These are phyloP conservation scores for Origma solitaria DNA, from an alignment of 2,113 vertebrate species.

Conservation along the genomic window DNA sequence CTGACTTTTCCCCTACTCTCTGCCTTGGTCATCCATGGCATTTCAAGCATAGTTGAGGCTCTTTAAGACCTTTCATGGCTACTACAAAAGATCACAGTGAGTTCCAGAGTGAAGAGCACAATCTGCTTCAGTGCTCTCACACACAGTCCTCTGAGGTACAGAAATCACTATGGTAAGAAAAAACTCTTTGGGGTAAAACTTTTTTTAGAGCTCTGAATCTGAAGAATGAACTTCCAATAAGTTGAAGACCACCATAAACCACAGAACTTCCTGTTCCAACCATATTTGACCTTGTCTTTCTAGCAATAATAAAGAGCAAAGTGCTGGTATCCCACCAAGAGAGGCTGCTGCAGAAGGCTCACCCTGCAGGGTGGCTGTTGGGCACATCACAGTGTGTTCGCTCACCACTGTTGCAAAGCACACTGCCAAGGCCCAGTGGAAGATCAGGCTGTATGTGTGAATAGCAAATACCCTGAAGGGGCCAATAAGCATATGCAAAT, in stretches of 20 bases:
- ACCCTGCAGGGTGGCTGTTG: not conserved
- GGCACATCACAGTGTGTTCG: not conserved
- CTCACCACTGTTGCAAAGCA: rapidly evolving
- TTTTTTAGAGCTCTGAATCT: not conserved
- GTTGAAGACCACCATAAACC: not conserved
- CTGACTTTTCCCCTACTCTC: not conserved
- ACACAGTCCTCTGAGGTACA: not conserved
- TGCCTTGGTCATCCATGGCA: not conserved
- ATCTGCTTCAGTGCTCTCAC: not conserved
- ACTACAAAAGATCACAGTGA: not conserved
- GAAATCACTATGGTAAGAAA: not conserved
- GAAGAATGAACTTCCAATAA: not conserved
- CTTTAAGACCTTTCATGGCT: not conserved
- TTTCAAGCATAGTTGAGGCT: not conserved
- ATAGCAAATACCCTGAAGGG: not conserved
- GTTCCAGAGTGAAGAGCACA: not conserved
- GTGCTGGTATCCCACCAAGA: not conserved
- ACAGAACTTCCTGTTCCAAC: not conserved
- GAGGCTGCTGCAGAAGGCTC: not conserved
- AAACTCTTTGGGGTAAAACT: not conserved
- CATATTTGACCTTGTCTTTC: not conserved
- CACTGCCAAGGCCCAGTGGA: not conserved
- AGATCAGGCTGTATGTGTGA: not conserved
- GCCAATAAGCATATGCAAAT: not conserved
- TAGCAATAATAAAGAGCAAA: not conserved